Evolutionary conservation across 2,113 vertebrate species (phyloP).

Genomic region (Macrotus californicus): DNA sequence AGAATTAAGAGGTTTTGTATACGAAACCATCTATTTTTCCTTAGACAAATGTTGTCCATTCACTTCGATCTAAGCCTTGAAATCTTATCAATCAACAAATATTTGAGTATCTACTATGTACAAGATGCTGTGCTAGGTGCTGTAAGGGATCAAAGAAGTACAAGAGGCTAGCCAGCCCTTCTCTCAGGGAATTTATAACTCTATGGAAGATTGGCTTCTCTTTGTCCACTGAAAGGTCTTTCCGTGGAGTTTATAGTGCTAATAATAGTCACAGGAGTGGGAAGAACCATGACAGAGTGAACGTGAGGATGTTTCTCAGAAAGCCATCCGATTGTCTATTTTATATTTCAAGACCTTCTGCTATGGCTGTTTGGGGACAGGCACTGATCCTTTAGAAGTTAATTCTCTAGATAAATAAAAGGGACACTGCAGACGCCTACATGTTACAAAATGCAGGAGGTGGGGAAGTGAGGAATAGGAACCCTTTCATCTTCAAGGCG

Average conservation of each 20-base stretch:
- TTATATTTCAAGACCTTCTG: neutral
- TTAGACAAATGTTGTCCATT: conserved; percentile 36
- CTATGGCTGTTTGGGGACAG: neutral
- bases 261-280: neutral
- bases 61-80: neutral
- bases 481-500: conserved; percentile 54
- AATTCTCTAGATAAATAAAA: conserved; percentile 50
- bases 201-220: neutral
- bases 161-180: neutral
- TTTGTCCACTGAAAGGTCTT: conserved; percentile 6
- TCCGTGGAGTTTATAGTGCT: neutral
- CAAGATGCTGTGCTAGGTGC: neutral
- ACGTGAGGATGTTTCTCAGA: neutral
- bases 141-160: conserved; percentile 6
- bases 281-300: neutral
- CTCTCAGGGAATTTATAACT: conserved; percentile 33
- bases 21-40: conserved; percentile 16
- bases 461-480: neutral
- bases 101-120: conserved; percentile 42
- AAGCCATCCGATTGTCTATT: neutral
- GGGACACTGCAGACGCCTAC: neutral
- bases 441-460: conserved; percentile 15
- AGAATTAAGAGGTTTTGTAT: conserved; percentile 23
- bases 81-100: conserved; percentile 56
- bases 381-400: conserved; percentile 26